Evolutionary conservation across 2,797 vertebrate species (phyloP).

Genomic region (Anolis apletophallus): DNA sequence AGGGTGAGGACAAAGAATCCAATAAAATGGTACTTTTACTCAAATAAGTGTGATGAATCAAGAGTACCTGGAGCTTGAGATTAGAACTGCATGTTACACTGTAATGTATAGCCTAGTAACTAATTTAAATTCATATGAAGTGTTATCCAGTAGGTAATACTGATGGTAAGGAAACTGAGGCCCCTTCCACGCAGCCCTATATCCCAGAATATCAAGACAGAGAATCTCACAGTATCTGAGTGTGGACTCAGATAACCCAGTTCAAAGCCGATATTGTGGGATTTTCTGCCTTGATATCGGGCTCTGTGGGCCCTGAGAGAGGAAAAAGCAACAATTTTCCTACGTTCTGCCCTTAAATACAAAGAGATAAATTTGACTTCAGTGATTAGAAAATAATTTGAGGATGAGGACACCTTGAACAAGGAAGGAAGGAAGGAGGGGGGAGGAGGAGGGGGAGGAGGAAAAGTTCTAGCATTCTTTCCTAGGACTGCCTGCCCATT

Average conservation of each 20-base stretch:
- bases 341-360: neutral
- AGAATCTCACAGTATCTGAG: no score
- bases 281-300: no score
- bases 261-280: no score
- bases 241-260: no score
- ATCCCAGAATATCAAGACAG: no score
- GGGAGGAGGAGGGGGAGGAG: no score
- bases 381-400: neutral
- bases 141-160: neutral
- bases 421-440: neutral
- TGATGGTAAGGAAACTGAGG: neutral
- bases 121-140: neutral
- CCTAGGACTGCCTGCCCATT: neutral
- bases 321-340: neutral
- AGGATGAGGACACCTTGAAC: neutral
- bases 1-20: no score
- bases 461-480: neutral
- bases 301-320: no score
- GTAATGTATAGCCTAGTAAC: neutral
- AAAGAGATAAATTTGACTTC: neutral
- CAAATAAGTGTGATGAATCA: conserved; percentile 67
- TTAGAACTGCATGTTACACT: neutral
- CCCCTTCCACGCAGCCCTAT: no score
- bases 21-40: conserved; percentile 39
- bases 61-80: conserved; percentile 64